Evolutionary conservation across 2,888 invertebrate genomes (phyloP), one percentile per base, ranked within the genome.

Genomic region (Himalopsyche japonica): DNA sequence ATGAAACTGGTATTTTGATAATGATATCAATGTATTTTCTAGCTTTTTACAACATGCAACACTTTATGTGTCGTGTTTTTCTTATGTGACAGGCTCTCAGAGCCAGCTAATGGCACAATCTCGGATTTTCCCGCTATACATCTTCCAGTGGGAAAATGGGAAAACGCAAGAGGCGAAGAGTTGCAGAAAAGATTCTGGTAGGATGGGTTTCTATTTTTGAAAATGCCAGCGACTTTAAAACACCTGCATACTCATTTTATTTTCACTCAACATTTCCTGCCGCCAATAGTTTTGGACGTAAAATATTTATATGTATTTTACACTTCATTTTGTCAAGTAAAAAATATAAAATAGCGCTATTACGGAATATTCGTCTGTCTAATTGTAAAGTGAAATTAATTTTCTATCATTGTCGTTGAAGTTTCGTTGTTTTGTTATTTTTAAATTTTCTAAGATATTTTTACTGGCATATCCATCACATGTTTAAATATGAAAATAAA

Each of bases 121-220:
- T 86, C 85, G 83, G 86, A 85, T 85, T 82, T 84, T 86, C 82
- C 86, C 79, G 85, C 82, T 64, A 85, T 86, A 86, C 78, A 85
- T 86, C 86, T 85, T 70, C 77, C 30, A 24, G 37, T 70, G 49
- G 85, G 48, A 79, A 84, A 79, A 79, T 49, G 20, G 34, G 15
- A 32, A 27, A 78, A 48, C 47, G 82, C 81, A 77, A 79, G 32
- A 32, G 57, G 76, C 47, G 43, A 76, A 79, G 32, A 82, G 70
- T 76, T 47, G 27, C 49, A 81, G 80, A 76, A 70, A 83, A 32
- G 32, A 30, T 37, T 43, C 12, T 30, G 30, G 76, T 10, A 20
- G 34, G 34, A 30, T 47, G 32, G 48, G 27, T 80, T 80, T 82
- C 78, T 76, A 83, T 76, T 80, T 83, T 83, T 76, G 76, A 34